Conservation (phyloP, 2,888 invertebrate species). For the Eupithecia pulchellata region DNA sequence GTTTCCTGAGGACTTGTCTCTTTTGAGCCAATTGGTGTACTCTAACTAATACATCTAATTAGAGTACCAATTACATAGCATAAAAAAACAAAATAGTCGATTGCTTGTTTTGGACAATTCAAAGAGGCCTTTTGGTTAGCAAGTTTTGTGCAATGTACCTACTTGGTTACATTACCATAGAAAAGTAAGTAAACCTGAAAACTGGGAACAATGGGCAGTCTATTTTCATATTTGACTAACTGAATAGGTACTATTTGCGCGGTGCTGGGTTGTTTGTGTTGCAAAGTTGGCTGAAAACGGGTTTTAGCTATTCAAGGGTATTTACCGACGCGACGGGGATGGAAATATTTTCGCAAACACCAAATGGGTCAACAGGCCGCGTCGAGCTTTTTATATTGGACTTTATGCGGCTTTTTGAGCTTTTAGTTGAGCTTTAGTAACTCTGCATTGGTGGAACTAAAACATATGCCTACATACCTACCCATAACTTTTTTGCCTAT, state of each 20-base stretch:
- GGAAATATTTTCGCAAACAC: slow-evolving; percentile 30
- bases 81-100: too few relatives aligned
- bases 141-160: neutral
- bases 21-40: too few relatives aligned
- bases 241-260: slow-evolving; percentile 17
- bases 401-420: neutral
- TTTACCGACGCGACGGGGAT: slow-evolving; percentile 27
- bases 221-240: slow-evolving; percentile 6
- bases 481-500: too few relatives aligned
- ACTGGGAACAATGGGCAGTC: neutral
- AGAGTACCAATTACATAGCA: too few relatives aligned
- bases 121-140: neutral
- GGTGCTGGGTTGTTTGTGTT: slow-evolving; percentile 28
- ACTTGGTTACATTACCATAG: neutral
- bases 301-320: slow-evolving; percentile 21
- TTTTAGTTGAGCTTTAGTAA: neutral
- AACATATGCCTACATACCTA: too few relatives aligned
- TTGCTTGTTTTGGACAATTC: too few relatives aligned
- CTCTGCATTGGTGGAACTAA: neutral
- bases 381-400: neutral
- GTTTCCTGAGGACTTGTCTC: too few relatives aligned
- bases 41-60: too few relatives aligned
- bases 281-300: slow-evolving; percentile 24
- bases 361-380: slow-evolving; percentile 14
- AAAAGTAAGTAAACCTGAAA: neutral